Evolutionary conservation across 1,140 invertebrate genomes (phyloP).

Genomic region (Samia ricini): DNA sequence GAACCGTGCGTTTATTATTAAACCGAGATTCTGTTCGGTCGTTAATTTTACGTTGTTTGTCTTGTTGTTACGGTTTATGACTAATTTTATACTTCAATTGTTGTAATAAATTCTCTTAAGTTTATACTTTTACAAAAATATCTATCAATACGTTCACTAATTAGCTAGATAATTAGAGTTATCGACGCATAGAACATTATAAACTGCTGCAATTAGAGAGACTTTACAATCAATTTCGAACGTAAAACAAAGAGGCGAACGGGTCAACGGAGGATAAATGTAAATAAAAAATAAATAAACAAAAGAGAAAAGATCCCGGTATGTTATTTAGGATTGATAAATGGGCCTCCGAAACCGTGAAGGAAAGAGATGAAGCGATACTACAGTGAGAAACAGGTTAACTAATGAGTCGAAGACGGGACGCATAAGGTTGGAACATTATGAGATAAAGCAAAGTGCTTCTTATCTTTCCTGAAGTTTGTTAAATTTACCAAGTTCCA

Average conservation of each 20-base stretch:
- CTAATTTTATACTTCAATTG: conserved; percentile 26
- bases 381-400: conserved; percentile 43
- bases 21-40: conserved; percentile 37
- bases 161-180: conserved; percentile 64
- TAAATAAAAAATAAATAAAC: conserved; percentile 74
- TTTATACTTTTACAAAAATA: conserved; percentile 18
- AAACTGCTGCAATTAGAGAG: conserved; percentile 62
- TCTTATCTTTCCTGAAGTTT: conserved; percentile 51
- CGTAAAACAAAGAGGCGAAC: conserved; percentile 57
- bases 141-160: conserved; percentile 25
- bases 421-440: conserved; percentile 49
- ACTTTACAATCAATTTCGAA: conserved; percentile 73
- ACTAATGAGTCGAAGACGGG: conserved; percentile 58
- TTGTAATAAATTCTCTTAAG: conserved; percentile 13
- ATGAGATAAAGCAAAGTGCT: conserved; percentile 64
- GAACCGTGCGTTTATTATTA: conserved; percentile 34
- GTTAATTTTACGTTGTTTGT: conserved; percentile 32
- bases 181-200: conserved; percentile 60
- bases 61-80: conserved; percentile 21
- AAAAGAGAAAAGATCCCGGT: conserved; percentile 64
- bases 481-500: conserved; percentile 34
- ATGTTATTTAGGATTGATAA: conserved; percentile 77
- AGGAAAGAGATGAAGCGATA: conserved; percentile 55
- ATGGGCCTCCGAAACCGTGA: conserved; percentile 66
- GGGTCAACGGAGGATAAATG: conserved; percentile 63